Percentiles rank a stretch among this genome's conserved stretches.
These are phyloP conservation scores for Muschampia plurimacula DNA, from an alignment of 2,888 invertebrate genomes.

Conservation along the genomic window DNA sequence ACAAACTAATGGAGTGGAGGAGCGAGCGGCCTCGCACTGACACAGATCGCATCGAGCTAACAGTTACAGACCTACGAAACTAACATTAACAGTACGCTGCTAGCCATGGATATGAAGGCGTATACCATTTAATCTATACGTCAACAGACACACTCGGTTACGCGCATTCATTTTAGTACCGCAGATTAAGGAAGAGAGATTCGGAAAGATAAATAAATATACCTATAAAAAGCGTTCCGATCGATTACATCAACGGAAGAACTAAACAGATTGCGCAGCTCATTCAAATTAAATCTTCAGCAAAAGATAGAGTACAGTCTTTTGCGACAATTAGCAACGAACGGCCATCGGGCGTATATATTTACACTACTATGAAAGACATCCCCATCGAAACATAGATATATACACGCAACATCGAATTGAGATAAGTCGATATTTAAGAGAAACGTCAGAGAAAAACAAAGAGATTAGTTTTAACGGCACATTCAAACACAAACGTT, in stretches of 20 bases:
- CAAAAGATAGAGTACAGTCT: constrained; percentile 84
- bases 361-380: constrained; percentile 81
- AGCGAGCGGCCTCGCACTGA: constrained; percentile 71
- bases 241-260: constrained; percentile 80
- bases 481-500: constrained; percentile 86
- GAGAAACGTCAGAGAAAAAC: constrained; percentile 86
- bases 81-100: constrained; percentile 82
- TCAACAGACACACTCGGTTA: constrained; percentile 78
- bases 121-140: constrained; percentile 80
- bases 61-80: constrained; percentile 77
- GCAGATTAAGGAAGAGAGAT: constrained; percentile 82
- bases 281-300: constrained; percentile 85
- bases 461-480: constrained; percentile 81
- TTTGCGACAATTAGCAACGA: constrained; percentile 86
- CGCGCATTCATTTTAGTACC: constrained; percentile 83
- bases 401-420: constrained; percentile 84
- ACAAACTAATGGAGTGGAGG: constrained; percentile 77
- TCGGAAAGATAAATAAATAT: constrained; percentile 84
- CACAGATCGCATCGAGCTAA: constrained; percentile 80
- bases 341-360: constrained; percentile 85
- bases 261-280: constrained; percentile 85
- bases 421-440: constrained; percentile 84
- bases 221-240: constrained; percentile 85
- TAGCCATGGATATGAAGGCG: constrained; percentile 83
- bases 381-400: constrained; percentile 86